Evolutionary conservation across 2,797 vertebrate species (phyloP), one percentile per base, ranked within the genome.

Genomic region (Cygnus olor): DNA sequence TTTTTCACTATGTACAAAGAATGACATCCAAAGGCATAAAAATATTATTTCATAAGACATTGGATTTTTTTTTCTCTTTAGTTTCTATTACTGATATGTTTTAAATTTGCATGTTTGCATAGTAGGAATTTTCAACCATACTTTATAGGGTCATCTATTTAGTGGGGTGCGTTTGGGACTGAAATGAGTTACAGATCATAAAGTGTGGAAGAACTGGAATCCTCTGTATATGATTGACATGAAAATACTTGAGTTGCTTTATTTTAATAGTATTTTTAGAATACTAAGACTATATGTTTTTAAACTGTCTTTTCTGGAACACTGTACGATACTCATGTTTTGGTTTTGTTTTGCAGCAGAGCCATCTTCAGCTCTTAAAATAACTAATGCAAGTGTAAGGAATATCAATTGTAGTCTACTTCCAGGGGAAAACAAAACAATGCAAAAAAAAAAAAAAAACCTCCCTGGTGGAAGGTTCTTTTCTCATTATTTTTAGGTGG

Each of bases 91-190:
- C n/a, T 1, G 1, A 42, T 80, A 16, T 73, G 63, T 60, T 85
- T 90, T 85, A 58, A 51, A 73, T 80, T 58, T 89, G 63, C 16
- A 15, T 87, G 92, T 90, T 58, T 87, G 32, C 81, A 21, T 24
- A 18, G 2, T 2, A 57, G 40, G 73, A 77, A 70, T 93, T 87
- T 77, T 85, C 72, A 89, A 4, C 36, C 17, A 2, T 60, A 21
- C 53, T 87, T 95, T 80, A 61, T 45, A 61, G 28, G 60, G 25
- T 94, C 64, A 85, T 94, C 9, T 85, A 49, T 92, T 93, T 93
- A 69, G 49, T 42, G 72, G 9, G 21, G 6, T 40, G 66, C 57
- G 90, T 89, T 65, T 94, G 90, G 80, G 86, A 88, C 11, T 78
- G n/a, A 47, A 79, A 83, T 85, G 81, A 94, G 28, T 85, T 84